These are phyloP conservation scores for Cochlearius cochlearius DNA, from an alignment of 2,113 vertebrate genomes.

Conservation along the genomic window DNA sequence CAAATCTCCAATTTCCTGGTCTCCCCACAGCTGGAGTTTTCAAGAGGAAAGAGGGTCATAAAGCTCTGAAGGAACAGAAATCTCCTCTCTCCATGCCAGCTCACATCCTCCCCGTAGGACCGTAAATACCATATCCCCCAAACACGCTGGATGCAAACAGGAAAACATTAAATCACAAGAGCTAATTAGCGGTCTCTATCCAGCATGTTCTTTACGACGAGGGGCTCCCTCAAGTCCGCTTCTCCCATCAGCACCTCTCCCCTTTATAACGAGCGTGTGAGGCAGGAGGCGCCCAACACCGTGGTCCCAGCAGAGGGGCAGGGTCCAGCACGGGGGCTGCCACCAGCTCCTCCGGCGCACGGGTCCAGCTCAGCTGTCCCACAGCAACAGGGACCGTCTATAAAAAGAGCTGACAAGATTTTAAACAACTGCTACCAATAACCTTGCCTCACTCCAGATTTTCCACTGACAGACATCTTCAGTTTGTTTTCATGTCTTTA, in stretches of 20 bases:
- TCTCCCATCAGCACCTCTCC: not conserved
- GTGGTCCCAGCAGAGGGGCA: not conserved
- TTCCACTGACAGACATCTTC: not conserved
- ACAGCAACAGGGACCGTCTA: not conserved
- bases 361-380: not conserved
- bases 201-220: not conserved
- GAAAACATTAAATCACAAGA: not conserved
- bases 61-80: slow-evolving; percentile 45
- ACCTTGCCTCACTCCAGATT: not conserved
- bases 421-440: not conserved
- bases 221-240: not conserved
- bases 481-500: slow-evolving; percentile 41
- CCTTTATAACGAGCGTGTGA: not conserved
- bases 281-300: rapidly evolving
- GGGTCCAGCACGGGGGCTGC: not conserved
- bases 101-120: slow-evolving; percentile 33
- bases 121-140: not conserved
- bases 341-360: not conserved
- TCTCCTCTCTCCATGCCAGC: slow-evolving; percentile 23
- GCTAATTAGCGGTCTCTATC: slow-evolving; percentile 16
- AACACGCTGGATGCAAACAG: not conserved
- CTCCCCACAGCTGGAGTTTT: slow-evolving; percentile 36
- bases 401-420: not conserved
- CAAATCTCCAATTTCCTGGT: slow-evolving; percentile 49
- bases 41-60: not conserved